Conservation (phyloP, 2,113 vertebrate genomes). For the Haemorhous mexicanus region DNA sequence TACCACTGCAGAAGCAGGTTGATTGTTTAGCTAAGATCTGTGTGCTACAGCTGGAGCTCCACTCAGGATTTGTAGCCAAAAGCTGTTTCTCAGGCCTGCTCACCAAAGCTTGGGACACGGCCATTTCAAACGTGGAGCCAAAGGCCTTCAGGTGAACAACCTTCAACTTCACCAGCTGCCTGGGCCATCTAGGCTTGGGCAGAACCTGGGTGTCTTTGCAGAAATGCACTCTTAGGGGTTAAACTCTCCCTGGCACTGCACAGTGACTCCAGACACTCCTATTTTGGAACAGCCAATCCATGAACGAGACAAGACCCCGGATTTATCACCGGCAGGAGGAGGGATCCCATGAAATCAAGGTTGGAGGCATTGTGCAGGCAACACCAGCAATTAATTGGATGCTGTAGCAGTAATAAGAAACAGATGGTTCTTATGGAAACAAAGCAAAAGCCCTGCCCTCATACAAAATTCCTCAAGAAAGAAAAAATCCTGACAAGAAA, state of each 20-base stretch:
- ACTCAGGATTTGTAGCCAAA: neutral
- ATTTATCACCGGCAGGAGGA: neutral
- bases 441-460: slow-evolving; percentile 11
- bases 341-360: neutral
- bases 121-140: neutral
- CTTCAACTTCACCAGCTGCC: neutral
- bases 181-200: neutral
- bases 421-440: slow-evolving; percentile 6
- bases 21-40: neutral
- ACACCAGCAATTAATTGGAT: slow-evolving; percentile 18
- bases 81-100: neutral
- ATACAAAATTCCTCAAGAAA: neutral
- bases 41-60: neutral
- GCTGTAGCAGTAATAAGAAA: slow-evolving; percentile 22
- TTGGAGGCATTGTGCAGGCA: neutral
- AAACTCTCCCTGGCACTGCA: neutral
- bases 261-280: neutral
- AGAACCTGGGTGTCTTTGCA: neutral
- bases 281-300: neutral
- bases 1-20: neutral
- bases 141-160: neutral
- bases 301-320: neutral
- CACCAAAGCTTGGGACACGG: neutral
- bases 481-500: neutral
- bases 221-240: neutral